Percentiles rank a stretch among this genome's conserved stretches.
phyloP scores from a whole-genome alignment of 2,113 vertebrate genomes.

The Cinclus mexicanus region DNA sequence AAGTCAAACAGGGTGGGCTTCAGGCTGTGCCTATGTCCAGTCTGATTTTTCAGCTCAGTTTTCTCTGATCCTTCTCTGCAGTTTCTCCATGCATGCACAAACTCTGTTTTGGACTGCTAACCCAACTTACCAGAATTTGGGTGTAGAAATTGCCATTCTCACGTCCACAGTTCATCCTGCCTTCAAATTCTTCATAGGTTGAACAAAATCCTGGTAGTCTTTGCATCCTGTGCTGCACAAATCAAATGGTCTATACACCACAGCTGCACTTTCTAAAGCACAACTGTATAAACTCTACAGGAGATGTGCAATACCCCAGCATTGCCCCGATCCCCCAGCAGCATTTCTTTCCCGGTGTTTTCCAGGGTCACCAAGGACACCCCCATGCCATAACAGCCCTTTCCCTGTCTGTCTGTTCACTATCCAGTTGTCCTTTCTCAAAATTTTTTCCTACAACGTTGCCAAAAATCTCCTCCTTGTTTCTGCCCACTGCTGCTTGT shows the following conservation, averaged over 20 bases:
- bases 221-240: neutral
- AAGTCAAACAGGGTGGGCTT: neutral
- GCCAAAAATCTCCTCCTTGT: neutral
- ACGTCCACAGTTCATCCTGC: neutral
- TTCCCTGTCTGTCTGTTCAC: neutral
- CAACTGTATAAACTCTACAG: accelerated
- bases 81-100: neutral
- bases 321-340: too few species aligned
- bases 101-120: neutral
- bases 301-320: neutral
- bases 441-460: neutral
- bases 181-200: neutral
- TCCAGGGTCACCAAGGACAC: neutral
- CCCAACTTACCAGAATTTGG: neutral
- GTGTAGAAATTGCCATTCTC: neutral
- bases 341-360: neutral
- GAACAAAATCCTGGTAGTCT: neutral
- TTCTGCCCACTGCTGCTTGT: neutral
- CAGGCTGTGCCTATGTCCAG: neutral
- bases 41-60: neutral
- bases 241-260: accelerated
- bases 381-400: neutral
- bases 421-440: neutral
- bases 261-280: neutral
- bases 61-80: neutral